phyloP scores from a whole-genome alignment of 2,113 vertebrate genomes.

The Castor canadensis region DNA sequence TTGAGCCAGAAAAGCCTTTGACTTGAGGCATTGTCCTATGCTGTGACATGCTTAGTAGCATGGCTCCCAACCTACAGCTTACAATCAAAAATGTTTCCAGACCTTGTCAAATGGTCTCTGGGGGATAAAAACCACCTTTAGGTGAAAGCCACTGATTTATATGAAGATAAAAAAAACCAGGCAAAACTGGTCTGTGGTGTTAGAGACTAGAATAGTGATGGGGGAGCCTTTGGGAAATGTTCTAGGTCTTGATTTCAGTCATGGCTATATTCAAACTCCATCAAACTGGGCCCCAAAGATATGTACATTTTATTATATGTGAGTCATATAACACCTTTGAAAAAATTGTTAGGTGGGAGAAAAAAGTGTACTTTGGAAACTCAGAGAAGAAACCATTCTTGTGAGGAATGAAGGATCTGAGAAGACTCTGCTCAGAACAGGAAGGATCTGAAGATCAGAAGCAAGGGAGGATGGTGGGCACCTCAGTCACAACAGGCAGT shows the following conservation, averaged over 20 bases:
- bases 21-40: neutral
- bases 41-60: neutral
- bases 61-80: neutral
- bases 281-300: neutral
- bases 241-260: neutral
- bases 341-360: neutral
- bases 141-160: neutral
- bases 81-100: neutral
- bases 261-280: neutral
- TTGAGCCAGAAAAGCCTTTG: neutral
- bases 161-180: neutral
- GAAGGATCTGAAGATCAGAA: neutral
- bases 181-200: neutral
- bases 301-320: neutral
- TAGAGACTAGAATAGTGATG: neutral
- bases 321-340: neutral
- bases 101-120: neutral
- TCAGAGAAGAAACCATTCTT: neutral
- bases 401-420: neutral
- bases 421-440: neutral
- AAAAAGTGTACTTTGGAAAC: neutral
- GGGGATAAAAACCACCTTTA: neutral
- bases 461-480: accelerated
- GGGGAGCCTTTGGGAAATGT: neutral
- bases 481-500: neutral